phyloP scores from a whole-genome alignment of 2,113 vertebrate genomes.

The Seriola rivoliana region DNA sequence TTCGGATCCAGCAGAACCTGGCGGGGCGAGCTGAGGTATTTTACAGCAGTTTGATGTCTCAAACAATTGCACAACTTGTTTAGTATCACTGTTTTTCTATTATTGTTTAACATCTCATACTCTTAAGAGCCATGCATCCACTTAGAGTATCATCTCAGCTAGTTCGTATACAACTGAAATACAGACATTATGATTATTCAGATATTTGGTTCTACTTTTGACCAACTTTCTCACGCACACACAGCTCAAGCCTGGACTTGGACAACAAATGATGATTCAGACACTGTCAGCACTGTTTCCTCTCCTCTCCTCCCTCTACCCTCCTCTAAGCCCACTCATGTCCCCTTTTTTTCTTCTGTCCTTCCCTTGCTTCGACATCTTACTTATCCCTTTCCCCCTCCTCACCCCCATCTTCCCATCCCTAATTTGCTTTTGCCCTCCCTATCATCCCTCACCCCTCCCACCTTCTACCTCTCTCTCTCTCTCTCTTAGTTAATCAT shows the following conservation, averaged over 20 bases:
- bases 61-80: neutral
- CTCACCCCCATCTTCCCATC: constrained; percentile 28
- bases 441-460: constrained; percentile 18
- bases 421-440: constrained; percentile 50
- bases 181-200: neutral
- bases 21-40: constrained; percentile 4
- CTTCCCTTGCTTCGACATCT: constrained; percentile 8
- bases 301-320: neutral
- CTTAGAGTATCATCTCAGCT: neutral
- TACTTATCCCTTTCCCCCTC: constrained; percentile 16
- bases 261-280: constrained; percentile 13
- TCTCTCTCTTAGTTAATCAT: constrained; percentile 61
- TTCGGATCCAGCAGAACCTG: constrained; percentile 1
- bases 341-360: neutral
- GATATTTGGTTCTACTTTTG: neutral
- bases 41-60: neutral
- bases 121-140: neutral
- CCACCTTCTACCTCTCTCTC: neutral
- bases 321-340: neutral
- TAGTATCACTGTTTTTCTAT: neutral
- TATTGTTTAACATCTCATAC: neutral
- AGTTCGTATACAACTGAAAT: neutral
- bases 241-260: neutral
- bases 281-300: constrained; percentile 1
- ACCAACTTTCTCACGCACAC: neutral